These are phyloP conservation scores for Chlorops oryzae DNA, from an alignment of 1,140 invertebrate species.

Conservation along the genomic window DNA sequence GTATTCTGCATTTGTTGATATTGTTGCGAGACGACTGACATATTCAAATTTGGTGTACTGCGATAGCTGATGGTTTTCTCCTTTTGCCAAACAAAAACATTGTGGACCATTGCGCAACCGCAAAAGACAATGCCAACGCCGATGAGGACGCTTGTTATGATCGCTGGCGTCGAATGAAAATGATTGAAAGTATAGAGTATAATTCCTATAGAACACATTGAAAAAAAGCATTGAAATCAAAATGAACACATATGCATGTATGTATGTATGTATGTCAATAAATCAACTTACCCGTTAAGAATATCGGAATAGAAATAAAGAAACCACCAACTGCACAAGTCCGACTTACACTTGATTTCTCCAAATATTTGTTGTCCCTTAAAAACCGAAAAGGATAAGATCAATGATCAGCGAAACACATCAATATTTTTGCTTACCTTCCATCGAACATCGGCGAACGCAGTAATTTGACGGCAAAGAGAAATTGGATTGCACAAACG, in stretches of 20 bases:
- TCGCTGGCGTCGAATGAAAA: constrained; percentile 84
- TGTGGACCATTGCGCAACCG: constrained; percentile 87
- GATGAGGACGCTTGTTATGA: constrained; percentile 81
- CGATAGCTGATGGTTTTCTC: constrained; percentile 61
- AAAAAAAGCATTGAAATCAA: constrained; percentile 1
- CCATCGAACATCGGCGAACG: constrained; percentile 62
- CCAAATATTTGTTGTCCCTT: constrained; percentile 80
- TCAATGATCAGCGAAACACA: neutral
- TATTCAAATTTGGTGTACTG: constrained; percentile 46
- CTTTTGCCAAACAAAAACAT: constrained; percentile 89
- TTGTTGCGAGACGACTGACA: constrained; percentile 36
- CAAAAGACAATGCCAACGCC: constrained; percentile 86
- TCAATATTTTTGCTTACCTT: constrained; percentile 12
- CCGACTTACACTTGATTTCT: constrained; percentile 81
- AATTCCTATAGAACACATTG: constrained; percentile 62
- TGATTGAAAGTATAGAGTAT: constrained; percentile 88
- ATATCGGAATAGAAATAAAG: constrained; percentile 89
- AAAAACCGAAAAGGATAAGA: constrained; percentile 10
- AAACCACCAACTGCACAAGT: constrained; percentile 88
- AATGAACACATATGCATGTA: neutral
- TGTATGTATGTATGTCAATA: no score
- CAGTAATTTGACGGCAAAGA: constrained; percentile 85
- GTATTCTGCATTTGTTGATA: no score
- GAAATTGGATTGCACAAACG: constrained; percentile 89
- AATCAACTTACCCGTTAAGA: constrained; percentile 69